phyloP scores from a whole-genome alignment of 2,888 invertebrate species.

The Drymonia ruficornis region DNA sequence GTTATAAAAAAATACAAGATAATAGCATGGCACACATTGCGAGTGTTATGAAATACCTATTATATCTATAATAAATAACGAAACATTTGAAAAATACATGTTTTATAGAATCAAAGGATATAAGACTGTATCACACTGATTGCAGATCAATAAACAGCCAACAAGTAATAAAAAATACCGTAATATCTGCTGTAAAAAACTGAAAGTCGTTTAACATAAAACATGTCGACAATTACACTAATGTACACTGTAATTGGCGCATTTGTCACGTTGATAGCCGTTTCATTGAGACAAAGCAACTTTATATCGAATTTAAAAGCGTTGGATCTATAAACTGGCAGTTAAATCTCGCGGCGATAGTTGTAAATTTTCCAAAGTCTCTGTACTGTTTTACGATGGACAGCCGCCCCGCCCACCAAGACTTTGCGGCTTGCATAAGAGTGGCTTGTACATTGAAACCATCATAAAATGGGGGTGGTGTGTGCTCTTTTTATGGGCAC shows the following conservation, averaged over 20 bases:
- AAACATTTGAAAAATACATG: no score
- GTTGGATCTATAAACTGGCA: slow-evolving; percentile 79
- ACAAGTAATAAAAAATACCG: neutral
- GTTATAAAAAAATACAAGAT: no score
- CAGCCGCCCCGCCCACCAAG: slow-evolving; percentile 74
- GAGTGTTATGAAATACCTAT: no score
- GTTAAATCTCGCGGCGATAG: slow-evolving; percentile 80
- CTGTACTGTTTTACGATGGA: slow-evolving; percentile 74
- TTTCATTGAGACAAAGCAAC: slow-evolving; percentile 71
- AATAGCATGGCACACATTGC: no score
- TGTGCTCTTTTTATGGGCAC: slow-evolving; percentile 25
- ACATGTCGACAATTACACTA: slow-evolving; percentile 48
- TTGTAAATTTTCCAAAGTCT: slow-evolving; percentile 78
- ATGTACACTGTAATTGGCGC: slow-evolving; percentile 50
- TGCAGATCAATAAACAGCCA: slow-evolving; percentile 1
- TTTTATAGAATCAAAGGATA: no score
- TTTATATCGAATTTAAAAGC: slow-evolving; percentile 78
- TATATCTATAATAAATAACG: no score
- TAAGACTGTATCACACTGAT: neutral
- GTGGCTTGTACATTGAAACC: slow-evolving; percentile 62
- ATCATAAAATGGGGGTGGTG: slow-evolving; percentile 64
- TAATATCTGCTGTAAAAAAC: slow-evolving; percentile 17
- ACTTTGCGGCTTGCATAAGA: slow-evolving; percentile 68
- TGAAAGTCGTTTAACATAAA: slow-evolving; percentile 39
- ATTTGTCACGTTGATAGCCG: slow-evolving; percentile 58